Conservation (phyloP, 2,888 invertebrate species). For the Microplitis deprimator region DNA sequence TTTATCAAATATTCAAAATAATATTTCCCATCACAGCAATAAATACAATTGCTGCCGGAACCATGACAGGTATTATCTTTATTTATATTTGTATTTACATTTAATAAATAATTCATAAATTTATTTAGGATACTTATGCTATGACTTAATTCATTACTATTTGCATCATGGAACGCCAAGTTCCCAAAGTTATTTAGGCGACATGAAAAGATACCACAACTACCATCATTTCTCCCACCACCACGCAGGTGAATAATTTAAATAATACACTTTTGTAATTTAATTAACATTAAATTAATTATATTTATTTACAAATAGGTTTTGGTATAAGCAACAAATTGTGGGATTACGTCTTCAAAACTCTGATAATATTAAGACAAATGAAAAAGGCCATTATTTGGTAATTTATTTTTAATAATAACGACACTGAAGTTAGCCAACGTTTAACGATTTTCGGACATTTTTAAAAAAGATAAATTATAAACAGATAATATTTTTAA, state of each 20-base stretch:
- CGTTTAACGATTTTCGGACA: too few relatives aligned
- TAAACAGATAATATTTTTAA: too few relatives aligned
- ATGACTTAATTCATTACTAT: conserved; percentile 87
- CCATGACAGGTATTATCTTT: conserved; percentile 59
- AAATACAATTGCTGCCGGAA: conserved; percentile 69
- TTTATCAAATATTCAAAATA: conserved; percentile 71
- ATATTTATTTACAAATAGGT: conserved; percentile 71
- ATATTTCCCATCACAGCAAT: conserved; percentile 66
- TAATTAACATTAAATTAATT: background rate
- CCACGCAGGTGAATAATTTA: conserved; percentile 74
- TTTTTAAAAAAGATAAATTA: too few relatives aligned
- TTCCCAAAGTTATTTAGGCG: conserved; percentile 77
- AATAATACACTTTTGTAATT: conserved; percentile 29
- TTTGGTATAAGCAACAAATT: conserved; percentile 83
- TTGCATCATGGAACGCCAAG: conserved; percentile 83
- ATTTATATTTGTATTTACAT: background rate
- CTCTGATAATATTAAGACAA: conserved; percentile 77
- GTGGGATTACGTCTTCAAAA: conserved; percentile 83
- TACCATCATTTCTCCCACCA: conserved; percentile 86
- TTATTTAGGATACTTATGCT: conserved; percentile 80
- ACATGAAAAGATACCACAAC: conserved; percentile 85
- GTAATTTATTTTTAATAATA: conserved; percentile 66
- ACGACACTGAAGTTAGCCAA: too few relatives aligned
- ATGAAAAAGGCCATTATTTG: conserved; percentile 79
- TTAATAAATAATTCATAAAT: conserved; percentile 12